phyloP scores from a whole-genome alignment of 2,888 invertebrate genomes.

The Teinopalpus imperialis region DNA sequence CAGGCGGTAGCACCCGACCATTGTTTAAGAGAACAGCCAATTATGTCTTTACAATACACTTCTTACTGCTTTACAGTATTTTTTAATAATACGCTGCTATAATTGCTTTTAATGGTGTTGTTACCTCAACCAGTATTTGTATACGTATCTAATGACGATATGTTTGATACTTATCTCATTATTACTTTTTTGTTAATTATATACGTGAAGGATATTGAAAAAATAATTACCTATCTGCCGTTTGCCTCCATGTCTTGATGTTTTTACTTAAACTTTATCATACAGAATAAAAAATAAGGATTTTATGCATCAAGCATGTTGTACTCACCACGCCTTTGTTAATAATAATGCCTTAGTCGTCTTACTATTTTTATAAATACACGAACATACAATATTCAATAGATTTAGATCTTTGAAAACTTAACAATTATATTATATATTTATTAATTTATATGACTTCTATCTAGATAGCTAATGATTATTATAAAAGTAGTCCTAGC shows the following conservation, averaged over 20 bases:
- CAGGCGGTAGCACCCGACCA: slow-evolving; percentile 63
- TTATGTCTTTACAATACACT: slow-evolving; percentile 67
- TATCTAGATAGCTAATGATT: too few relatives aligned
- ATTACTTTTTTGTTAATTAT: slow-evolving; percentile 12
- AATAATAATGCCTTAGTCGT: too few relatives aligned
- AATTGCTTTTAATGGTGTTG: slow-evolving; percentile 29
- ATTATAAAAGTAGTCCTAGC: too few relatives aligned
- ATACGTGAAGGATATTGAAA: slow-evolving; percentile 6
- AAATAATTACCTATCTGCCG: slow-evolving; percentile 1
- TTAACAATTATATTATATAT: too few relatives aligned
- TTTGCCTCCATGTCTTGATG: background rate
- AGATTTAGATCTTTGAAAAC: too few relatives aligned
- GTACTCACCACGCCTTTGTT: too few relatives aligned
- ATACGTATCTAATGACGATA: slow-evolving; percentile 20
- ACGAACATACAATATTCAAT: too few relatives aligned
- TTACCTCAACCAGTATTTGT: slow-evolving; percentile 26
- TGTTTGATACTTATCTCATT: slow-evolving; percentile 22
- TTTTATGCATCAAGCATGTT: too few relatives aligned
- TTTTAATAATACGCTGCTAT: slow-evolving; percentile 37
- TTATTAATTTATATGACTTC: too few relatives aligned
- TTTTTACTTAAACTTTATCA: background rate
- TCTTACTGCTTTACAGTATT: slow-evolving; percentile 53
- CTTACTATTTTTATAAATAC: too few relatives aligned
- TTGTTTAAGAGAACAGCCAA: slow-evolving; percentile 71
- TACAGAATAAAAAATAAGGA: too few relatives aligned